Conservation (phyloP, 2,797 vertebrate species). For the Eutrigla gurnardus region DNA sequence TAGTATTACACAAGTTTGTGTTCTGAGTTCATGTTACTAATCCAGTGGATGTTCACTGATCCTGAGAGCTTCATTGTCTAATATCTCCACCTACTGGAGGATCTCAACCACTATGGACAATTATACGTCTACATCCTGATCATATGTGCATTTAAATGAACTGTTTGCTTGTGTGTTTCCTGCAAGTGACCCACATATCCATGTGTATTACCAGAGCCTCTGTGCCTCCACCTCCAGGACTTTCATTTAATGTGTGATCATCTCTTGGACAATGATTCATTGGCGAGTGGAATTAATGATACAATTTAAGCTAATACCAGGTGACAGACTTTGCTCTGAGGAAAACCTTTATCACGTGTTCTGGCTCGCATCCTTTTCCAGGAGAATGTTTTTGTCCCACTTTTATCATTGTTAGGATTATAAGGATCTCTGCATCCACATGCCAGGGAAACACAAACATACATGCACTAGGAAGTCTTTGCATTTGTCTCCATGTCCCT, state of each 20-base stretch:
- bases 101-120: background rate
- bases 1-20: background rate
- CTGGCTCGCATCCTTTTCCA: background rate
- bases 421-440: background rate
- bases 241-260: constrained; percentile 15
- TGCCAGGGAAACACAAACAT: background rate
- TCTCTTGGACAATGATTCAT: constrained; percentile 25
- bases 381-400: background rate
- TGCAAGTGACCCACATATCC: too few relatives aligned
- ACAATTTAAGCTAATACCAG: background rate
- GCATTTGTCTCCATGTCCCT: background rate
- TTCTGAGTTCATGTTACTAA: background rate
- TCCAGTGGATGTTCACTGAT: background rate
- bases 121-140: background rate
- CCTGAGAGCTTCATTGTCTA: background rate
- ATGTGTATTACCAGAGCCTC: background rate
- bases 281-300: background rate
- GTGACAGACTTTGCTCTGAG: constrained; percentile 21
- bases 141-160: background rate
- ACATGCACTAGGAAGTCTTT: background rate
- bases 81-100: background rate
- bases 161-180: too few relatives aligned
- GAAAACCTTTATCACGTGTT: background rate
- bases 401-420: background rate
- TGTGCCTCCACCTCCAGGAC: background rate